A percentile compares a stretch with the other conserved stretches of the same genome.
Conservation (phyloP, 2,113 vertebrate genomes). For the Grallaria varia region DNA sequence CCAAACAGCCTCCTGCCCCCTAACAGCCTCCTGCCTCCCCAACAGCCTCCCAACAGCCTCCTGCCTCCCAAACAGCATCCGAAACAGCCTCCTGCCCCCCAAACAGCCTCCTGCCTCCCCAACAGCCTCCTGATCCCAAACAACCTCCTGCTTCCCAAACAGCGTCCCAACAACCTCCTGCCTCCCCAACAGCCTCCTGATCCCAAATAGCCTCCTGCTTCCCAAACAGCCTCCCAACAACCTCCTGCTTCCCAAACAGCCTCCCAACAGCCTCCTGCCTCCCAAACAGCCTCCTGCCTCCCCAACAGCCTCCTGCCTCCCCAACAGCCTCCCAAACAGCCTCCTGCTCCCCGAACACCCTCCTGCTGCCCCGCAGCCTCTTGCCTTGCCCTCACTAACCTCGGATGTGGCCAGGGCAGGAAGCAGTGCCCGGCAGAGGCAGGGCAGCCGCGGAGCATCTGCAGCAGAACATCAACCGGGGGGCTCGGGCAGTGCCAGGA, state of each 20-base stretch:
- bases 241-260: accelerated
- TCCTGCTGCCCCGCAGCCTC: no score
- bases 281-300: neutral
- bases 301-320: neutral
- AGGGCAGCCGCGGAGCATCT: neutral
- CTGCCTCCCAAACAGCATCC: accelerated
- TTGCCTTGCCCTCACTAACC: neutral
- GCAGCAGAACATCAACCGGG: neutral
- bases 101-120: neutral
- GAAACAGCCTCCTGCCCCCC: neutral
- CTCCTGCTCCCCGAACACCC: neutral
- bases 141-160: no score
- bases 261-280: neutral
- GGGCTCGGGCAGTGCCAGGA: accelerated
- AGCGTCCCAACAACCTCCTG: accelerated
- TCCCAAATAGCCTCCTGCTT: no score
- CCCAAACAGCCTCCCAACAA: neutral
- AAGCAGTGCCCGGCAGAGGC: neutral
- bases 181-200: neutral
- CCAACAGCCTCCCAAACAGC: no score
- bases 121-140: accelerated
- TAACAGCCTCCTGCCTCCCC: no score
- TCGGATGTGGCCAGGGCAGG: conserved; percentile 24
- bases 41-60: neutral
- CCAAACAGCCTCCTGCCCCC: neutral